phyloP scores from a whole-genome alignment of 2,888 invertebrate species.

The Globia sparganii region DNA sequence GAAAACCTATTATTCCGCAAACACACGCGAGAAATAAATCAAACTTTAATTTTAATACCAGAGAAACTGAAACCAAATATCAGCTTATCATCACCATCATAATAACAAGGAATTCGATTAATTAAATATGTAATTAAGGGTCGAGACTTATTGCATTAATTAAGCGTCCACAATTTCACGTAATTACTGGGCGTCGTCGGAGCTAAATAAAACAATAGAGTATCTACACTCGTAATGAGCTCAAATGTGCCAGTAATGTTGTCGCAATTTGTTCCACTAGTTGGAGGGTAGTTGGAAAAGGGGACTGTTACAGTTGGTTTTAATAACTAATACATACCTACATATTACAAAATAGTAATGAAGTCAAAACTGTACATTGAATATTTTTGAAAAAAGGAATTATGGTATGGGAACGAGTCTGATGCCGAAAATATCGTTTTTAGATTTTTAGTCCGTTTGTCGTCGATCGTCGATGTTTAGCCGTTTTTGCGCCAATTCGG shows the following conservation, averaged over 20 bases:
- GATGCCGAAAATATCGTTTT: neutral
- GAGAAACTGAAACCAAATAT: constrained; percentile 30
- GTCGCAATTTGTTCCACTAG: constrained; percentile 50
- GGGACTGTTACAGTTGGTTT: constrained; percentile 14
- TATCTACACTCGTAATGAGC: constrained; percentile 46
- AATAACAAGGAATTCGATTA: constrained; percentile 44
- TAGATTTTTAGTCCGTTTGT: neutral
- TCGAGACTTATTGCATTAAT: constrained; percentile 57
- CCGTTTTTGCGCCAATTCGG: no score
- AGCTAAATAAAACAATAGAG: constrained; percentile 58
- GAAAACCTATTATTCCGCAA: neutral
- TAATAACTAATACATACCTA: neutral
- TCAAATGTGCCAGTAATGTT: constrained; percentile 62
- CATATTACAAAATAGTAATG: neutral
- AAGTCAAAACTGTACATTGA: neutral
- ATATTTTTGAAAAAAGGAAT: neutral
- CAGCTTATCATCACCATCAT: constrained; percentile 35
- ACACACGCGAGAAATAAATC: constrained; percentile 1
- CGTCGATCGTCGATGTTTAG: no score
- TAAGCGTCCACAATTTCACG: constrained; percentile 50
- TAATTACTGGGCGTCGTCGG: constrained; percentile 47
- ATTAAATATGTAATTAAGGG: constrained; percentile 48
- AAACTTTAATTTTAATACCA: constrained; percentile 9
- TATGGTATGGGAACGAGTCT: neutral
- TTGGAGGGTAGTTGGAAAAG: constrained; percentile 20